Base-by-base conservation (phyloP, 2,888 invertebrate genomes). In the Harpalus rufipes region DNA sequence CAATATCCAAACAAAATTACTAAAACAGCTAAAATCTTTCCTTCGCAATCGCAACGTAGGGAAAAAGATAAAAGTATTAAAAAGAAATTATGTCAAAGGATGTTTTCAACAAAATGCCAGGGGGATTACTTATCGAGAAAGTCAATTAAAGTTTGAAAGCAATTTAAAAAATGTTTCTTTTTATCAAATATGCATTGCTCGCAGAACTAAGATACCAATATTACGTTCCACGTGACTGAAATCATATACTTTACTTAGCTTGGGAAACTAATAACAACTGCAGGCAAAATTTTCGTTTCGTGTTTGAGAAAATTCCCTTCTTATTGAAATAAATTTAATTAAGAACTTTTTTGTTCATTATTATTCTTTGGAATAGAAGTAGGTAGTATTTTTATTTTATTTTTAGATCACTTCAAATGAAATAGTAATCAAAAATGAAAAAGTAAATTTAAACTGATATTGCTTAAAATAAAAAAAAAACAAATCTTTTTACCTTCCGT, bases 111-210 rank as follows among this genome's bases (percentile, higher is more conserved):
- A 68, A 68, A n/a, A 14, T 39, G 39, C 68, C 39, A 14, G 4
- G n/a, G 68, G 68, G 68, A 68, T 68, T 68, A 68, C 68, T 68
- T 68, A 68, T 68, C 68, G 12, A 25, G 14, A 39, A 68, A 68
- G 68, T 68, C 68, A 68, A 68, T 68, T 76, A 76, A 76, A 76
- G 56, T 76, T 76, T 44, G 51, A 76, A 76, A 76, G 44, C 76
- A 76, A 76, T 76, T 76, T 76, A 76, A 76, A 76, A 51, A 76
- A 51, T 56, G 44, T 76, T 76, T 21, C 18, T 51, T 76, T 76
- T 72, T 51, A 76, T 76, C 76, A 76, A 76, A 51, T 76, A 76
- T 76, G 44, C 76, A 76, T 76, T 76, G 76, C 76, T 21, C 76
- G 14, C 68, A 68, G 32, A 68, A 68, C 32, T 39, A 39, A n/a